phyloP scores from a whole-genome alignment of 2,797 vertebrate genomes.

The Holocentrus rufus region DNA sequence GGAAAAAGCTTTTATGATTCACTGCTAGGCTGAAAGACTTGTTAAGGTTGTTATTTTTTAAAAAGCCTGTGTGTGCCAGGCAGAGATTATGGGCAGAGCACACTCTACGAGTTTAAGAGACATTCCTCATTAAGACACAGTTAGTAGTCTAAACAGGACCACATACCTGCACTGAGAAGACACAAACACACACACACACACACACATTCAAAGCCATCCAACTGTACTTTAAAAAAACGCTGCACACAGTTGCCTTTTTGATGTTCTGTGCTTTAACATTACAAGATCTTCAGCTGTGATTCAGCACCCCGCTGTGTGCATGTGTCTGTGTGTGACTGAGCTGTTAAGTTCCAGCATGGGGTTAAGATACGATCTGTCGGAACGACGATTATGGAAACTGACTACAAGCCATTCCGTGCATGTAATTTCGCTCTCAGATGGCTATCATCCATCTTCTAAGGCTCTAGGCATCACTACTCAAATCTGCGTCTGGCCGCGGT shows the following conservation, averaged over 20 bases:
- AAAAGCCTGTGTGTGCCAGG: too few relatives aligned
- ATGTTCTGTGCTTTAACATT: background rate
- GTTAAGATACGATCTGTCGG: constrained; percentile 22
- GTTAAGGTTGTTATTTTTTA: too few relatives aligned
- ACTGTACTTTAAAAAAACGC: too few relatives aligned
- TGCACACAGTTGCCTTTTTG: too few relatives aligned
- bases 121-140: background rate
- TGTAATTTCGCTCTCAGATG: constrained; percentile 19
- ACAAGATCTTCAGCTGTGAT: background rate
- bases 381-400: background rate
- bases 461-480: constrained; percentile 8
- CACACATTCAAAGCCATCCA: background rate
- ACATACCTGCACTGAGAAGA: background rate
- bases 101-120: background rate
- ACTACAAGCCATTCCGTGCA: background rate
- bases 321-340: constrained; percentile 3
- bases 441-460: background rate
- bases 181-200: background rate
- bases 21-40: too few relatives aligned
- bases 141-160: background rate
- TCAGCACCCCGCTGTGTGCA: too few relatives aligned
- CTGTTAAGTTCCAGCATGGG: background rate
- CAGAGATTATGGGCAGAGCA: too few relatives aligned
- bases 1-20: too few relatives aligned
- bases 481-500: constrained; percentile 3